Base-by-base conservation (phyloP, 2,888 invertebrate genomes). In the Heterodera filipjevi region DNA sequence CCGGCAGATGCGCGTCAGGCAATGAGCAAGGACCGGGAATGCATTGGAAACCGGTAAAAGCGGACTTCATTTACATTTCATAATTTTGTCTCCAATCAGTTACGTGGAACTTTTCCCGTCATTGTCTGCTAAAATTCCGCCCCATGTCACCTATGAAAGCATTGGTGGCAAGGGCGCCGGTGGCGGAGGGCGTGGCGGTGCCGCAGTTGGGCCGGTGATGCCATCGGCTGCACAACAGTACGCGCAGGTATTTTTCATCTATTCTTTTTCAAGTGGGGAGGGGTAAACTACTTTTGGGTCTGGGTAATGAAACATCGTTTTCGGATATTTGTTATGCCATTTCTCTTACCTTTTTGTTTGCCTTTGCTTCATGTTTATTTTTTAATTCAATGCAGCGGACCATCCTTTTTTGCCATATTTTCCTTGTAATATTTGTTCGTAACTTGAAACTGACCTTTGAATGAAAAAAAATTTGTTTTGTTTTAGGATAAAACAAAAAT, bases 1-100 rank as follows among this genome's bases (percentile, higher is more conserved):
- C 81, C 80, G 22, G 76, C 80, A 3, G 86, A 87, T 44, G 82
- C 85, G 3, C 73, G 79, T 8, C 79, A 81, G 19, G 87, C 85
- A 8, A 71, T 87, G 74, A 46, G 66, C 16, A 81, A 81, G 22
- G 84, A 87, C 76, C 83, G 84, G 30, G 80, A 86, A 33, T 49
- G 80, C 71, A 87, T 87, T 80, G 78, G 78, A 16, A 77, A 66
- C 53, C 32, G 79, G 79, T 79, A 59, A 14, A 33, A 3, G 30
- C n/a, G 12, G 39, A 39, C 39, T 10, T 39, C 39, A 39, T 39
- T 39, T 39, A 39, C 39, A 12, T 66, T 12, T 75, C 16, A 14
- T 66, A 16, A 66, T 66, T 33, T 33, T 32, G 3, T 16, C 22
- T 66, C 66, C 19, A n/a, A n/a, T 68, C 33, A 82, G 82, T 49